These are phyloP conservation scores for Labeo calbasu DNA, from an alignment of 2,797 vertebrate species.

Conservation along the genomic window DNA sequence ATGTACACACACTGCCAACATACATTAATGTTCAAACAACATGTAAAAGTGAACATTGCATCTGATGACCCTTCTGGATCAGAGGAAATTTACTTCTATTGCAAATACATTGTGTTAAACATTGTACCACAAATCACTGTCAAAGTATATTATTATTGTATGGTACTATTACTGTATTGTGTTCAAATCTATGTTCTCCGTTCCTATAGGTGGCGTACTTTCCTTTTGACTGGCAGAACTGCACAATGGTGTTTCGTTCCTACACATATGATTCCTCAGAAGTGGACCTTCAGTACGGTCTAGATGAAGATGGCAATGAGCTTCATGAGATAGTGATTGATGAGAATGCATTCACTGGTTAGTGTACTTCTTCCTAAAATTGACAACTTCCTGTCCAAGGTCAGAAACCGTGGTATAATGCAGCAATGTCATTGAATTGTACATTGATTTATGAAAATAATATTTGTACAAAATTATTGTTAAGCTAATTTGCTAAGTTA, in stretches of 20 bases:
- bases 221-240: conserved; percentile 95
- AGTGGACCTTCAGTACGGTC: conserved; percentile 81
- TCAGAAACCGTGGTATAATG: not conserved
- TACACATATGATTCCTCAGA: conserved; percentile 89
- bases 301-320: conserved; percentile 76
- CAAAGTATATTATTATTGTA: not conserved
- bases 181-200: not conserved
- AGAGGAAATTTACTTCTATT: not conserved
- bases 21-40: too few relatives aligned
- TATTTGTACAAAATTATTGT: not conserved
- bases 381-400: not conserved
- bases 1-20: too few relatives aligned
- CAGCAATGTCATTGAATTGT: not conserved
- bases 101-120: not conserved
- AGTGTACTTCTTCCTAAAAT: conserved; percentile 42
- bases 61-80: not conserved
- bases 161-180: too few relatives aligned
- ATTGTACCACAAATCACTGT: not conserved
- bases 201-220: conserved; percentile 85
- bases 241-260: conserved; percentile 91
- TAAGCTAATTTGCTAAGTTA: not conserved
- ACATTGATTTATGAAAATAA: not conserved
- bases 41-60: too few relatives aligned
- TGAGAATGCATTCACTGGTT: conserved; percentile 85
- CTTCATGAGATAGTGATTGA: conserved; percentile 85